A percentile compares a stretch with the other conserved stretches of the same genome.
These are phyloP conservation scores for Salvelinus sp. DNA, from an alignment of 2,113 vertebrate species.

Conservation along the genomic window DNA sequence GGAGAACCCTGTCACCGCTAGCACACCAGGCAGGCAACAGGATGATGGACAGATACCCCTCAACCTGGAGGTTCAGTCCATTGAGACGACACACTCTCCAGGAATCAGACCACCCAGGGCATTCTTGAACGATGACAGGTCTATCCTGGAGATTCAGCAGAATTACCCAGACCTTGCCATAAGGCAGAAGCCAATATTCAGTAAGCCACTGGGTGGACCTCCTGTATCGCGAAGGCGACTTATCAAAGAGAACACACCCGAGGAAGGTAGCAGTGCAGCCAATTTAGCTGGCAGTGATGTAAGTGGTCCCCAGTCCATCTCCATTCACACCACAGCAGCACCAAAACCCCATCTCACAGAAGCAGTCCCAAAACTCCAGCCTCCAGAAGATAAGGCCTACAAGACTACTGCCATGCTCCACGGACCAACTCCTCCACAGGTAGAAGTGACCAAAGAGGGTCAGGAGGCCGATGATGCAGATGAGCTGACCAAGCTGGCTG, in stretches of 20 bases:
- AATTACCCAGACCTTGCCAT: conserved; percentile 81
- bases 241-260: neutral
- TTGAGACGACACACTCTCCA: conserved; percentile 5
- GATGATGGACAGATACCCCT: conserved; percentile 19
- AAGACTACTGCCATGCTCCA: neutral
- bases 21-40: conserved; percentile 11
- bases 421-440: conserved; percentile 23
- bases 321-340: conserved; percentile 52
- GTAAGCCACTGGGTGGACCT: conserved; percentile 27
- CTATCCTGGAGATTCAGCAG: conserved; percentile 68
- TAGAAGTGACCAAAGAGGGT: conserved; percentile 23
- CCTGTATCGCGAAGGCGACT: neutral
- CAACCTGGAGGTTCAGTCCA: conserved; percentile 10
- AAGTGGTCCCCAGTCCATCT: conserved; percentile 64
- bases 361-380: neutral
- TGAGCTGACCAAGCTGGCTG: conserved; percentile 41
- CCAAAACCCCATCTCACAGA: conserved; percentile 23
- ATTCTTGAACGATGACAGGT: conserved; percentile 48
- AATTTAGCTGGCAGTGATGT: neutral
- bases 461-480: neutral
- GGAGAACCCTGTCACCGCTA: neutral
- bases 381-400: conserved; percentile 14
- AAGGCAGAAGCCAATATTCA: conserved; percentile 63
- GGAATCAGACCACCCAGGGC: neutral
- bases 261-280: neutral